Evolutionary conservation across 1,140 invertebrate genomes (phyloP), one percentile per base, ranked within the genome.

Genomic region (Pteromalus puparum): DNA sequence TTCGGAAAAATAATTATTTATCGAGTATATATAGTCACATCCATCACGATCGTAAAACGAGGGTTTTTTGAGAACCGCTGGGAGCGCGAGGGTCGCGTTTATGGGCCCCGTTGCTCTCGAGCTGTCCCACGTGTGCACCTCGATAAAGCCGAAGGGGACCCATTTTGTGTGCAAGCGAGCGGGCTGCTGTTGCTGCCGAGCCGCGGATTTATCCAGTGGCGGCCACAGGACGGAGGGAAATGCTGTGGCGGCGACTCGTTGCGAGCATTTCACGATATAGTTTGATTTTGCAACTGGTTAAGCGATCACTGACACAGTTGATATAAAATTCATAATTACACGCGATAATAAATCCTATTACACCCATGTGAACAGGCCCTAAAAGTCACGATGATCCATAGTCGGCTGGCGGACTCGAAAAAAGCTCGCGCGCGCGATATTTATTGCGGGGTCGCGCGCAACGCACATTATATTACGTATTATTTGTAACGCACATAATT

Each of bases 401-500:
- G 48, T 34, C 34, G 34, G 34, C 34, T 34, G n/a, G 38, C 38
- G 38, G 38, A 38, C 53, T 65, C 76, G 76, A 38, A 68, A 34
- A 68, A 79, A 68, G 21, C 4, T 73, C 85, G 53, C 53, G 15
- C 21, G 21, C 21, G 53, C 88, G 90, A 88, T 92, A 92, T 93
- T 92, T 92, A 92, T 92, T 90, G 90, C 90, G 85, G 90, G 90
- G 89, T 89, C 91, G 89, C 89, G 89, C 38, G 10, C 42, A 24
- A 15, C 15, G 89, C 90, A 87, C 83, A 87, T 84, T 88, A 91
- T 91, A 91, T 92, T 34, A 34, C 3, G 30, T 5, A 34, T 34
- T 92, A 91, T 92, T 92, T 91, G 90, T 90, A 91, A 90, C 90
- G 89, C 89, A 90, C 89, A 92, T 92, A 92, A 93, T 91, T 92